phyloP scores from a whole-genome alignment of 2,888 invertebrate species.

The Coronaproctus castanopsis region DNA sequence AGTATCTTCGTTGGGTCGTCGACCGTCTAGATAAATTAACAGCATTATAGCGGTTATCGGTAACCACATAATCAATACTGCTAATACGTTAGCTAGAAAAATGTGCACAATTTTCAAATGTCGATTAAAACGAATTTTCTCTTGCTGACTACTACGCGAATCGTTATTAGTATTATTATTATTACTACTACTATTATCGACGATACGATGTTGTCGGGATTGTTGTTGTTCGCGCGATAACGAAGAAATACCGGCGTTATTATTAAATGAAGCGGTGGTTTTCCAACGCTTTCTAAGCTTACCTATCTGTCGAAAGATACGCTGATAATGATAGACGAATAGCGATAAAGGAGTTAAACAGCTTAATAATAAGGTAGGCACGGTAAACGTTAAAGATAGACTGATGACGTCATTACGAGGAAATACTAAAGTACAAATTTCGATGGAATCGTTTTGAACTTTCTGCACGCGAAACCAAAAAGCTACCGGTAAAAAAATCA shows the following conservation, averaged over 20 bases:
- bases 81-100: constrained; percentile 32
- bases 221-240: neutral
- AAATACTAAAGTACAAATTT: constrained; percentile 34
- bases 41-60: constrained; percentile 34
- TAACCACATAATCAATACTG: constrained; percentile 37
- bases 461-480: constrained; percentile 30
- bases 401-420: constrained; percentile 30
- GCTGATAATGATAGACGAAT: constrained; percentile 33
- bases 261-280: constrained; percentile 1
- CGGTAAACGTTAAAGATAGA: constrained; percentile 31
- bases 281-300: constrained; percentile 33
- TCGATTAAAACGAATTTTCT: constrained; percentile 28
- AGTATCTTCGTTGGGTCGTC: constrained; percentile 30
- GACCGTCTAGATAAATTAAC: constrained; percentile 34
- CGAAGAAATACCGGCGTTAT: neutral
- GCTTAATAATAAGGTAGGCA: constrained; percentile 31
- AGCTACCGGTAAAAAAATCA: constrained; percentile 32
- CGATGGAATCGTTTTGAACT: constrained; percentile 20
- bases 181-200: too few relatives aligned
- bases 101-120: constrained; percentile 34
- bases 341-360: constrained; percentile 34
- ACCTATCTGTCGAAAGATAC: constrained; percentile 33
- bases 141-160: constrained; percentile 14
- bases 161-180: too few relatives aligned
- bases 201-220: constrained; percentile 1